Evolutionary conservation across 2,113 vertebrate species (phyloP).

Genomic region (Coryphaenoides rupestris): DNA sequence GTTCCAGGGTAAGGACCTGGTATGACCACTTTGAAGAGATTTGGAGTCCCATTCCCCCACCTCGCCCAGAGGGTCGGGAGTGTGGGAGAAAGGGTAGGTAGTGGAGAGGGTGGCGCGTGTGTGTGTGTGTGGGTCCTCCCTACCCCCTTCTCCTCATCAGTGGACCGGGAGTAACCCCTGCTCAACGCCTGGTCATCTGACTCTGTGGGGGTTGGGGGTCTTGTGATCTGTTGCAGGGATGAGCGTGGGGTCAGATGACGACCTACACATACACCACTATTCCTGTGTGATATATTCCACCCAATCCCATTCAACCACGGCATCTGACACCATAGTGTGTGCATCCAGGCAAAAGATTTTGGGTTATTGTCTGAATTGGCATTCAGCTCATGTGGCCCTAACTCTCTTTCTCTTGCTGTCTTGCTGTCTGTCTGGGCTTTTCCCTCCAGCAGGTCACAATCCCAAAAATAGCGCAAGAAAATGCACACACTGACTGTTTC

Average conservation of each 20-base stretch:
- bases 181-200: too few species aligned
- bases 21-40: too few species aligned
- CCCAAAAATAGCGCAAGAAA: conserved; percentile 86
- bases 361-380: conserved; percentile 55
- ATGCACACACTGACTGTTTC: conserved; percentile 88
- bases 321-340: conserved; percentile 1
- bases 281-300: too few species aligned
- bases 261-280: too few species aligned
- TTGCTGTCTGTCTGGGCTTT: conserved; percentile 82
- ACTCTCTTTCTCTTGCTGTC: too few species aligned
- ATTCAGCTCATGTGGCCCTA: conserved; percentile 75
- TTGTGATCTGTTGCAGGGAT: neutral
- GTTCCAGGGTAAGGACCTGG: too few species aligned
- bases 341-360: neutral
- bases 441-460: conserved; percentile 86
- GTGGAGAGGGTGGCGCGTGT: too few species aligned
- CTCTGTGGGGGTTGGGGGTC: neutral
- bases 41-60: too few species aligned
- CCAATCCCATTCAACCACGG: too few species aligned
- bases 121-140: too few species aligned
- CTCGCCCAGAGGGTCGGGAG: too few species aligned
- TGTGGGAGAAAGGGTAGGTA: too few species aligned
- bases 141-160: neutral
- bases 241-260: neutral
- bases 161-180: conserved; percentile 24